These are phyloP conservation scores for Meleagris gallopavo DNA, from an alignment of 2,113 vertebrate species.

Conservation along the genomic window DNA sequence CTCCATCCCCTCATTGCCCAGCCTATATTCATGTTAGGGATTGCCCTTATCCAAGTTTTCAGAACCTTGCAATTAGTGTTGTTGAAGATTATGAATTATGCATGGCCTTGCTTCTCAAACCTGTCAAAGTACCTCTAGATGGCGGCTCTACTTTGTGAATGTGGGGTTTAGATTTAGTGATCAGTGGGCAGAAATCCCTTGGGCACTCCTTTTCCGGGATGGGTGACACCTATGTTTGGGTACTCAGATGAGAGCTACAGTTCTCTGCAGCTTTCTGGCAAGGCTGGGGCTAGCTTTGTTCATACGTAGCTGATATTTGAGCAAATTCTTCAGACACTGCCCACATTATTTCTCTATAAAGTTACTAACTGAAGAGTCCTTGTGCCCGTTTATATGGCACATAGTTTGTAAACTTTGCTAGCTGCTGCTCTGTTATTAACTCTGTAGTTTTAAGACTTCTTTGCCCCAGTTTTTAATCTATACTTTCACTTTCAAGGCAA, in stretches of 20 bases:
- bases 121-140: not conserved
- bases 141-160: not conserved
- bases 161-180: not conserved
- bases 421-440: not conserved
- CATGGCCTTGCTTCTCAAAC: not conserved
- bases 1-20: not conserved
- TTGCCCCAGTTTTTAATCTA: not conserved
- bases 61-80: not conserved
- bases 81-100: not conserved
- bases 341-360: not conserved
- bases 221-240: not conserved
- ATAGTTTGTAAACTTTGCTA: not conserved
- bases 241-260: not conserved
- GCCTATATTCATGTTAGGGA: not conserved
- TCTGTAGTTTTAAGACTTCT: not conserved
- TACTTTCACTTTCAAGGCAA: not conserved
- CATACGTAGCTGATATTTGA: not conserved
- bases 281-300: not conserved
- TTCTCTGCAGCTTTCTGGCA: fast-evolving
- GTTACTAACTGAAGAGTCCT: not conserved
- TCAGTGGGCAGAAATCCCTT: not conserved
- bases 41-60: not conserved
- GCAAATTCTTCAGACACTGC: not conserved
- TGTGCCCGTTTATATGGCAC: not conserved
- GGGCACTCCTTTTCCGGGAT: not conserved